Base-by-base conservation (phyloP, 2,888 invertebrate genomes). In the Dugesia japonica region DNA sequence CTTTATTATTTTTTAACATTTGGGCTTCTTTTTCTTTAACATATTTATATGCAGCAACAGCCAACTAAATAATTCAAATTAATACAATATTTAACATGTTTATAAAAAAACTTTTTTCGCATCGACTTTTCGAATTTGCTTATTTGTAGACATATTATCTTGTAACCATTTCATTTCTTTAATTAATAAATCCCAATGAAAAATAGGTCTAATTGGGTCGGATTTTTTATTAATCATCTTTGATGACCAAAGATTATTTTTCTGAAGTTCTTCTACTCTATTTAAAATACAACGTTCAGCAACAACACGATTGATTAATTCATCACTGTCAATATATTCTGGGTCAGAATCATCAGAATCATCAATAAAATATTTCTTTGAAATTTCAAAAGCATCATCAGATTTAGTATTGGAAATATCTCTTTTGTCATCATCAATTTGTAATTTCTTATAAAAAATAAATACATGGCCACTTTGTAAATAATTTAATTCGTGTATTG, bases 1-100 rank as follows among this genome's bases (percentile, higher is more conserved):
- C 92, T 83, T 92, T 92, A 82, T 94, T 92, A 0, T 92, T 94
- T 82, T 89, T 89, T 81, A 92, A 90, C 13, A 91, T 92, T 71
- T 91, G 91, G 80, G 89, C 87, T 76, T 93, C 92, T 71, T 81
- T 80, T 71, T 84, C 84, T 38, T 77, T 76, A 26, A 77, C 42
- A 20, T 26, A 42, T 27, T 77, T 77, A 17, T 20, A 28, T 4
- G 75, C 75, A 17, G 77, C 77, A 23, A 26, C 17, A 26, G 77
- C 72, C 17, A 77, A n/a, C 77, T 77, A 76, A n/a, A n/a, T 20
- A 71, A 26, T 56, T 56, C 7, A 13, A 20, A 23, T 56, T 56
- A n/a, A 56, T 38, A 17, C 9, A 56, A 56, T 56, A 56, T 1
- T 56, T 23, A 23, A n/a, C 23, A 20, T 13, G n/a, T 20, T 13